Base-by-base conservation (phyloP, 2,113 vertebrate species). In the Scophthalmus maximus region DNA sequence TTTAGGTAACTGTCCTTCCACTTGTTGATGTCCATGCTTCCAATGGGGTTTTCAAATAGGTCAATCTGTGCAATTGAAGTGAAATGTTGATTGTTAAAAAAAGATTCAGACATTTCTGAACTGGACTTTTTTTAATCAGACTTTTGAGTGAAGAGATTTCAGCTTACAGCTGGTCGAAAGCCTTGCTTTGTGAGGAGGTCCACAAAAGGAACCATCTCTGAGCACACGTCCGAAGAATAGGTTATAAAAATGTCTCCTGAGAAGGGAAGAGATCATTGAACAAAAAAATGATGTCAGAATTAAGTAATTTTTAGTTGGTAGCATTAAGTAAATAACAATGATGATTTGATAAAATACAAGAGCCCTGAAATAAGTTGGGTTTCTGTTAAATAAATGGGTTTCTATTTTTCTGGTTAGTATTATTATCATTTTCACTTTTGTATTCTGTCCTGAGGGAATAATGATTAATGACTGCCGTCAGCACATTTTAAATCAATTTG, bases 1-100 rank as follows among this genome's bases (percentile, higher is more conserved):
- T 93, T 93, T 50, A 97, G 89, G 87, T 95, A 95, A 64, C 89
- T 92, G 82, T 97, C 95, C 93, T 95, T 95, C 95, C 95, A 96
- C 55, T 94, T 95, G 87, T 95, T 96, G 85, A 95, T 94, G 81
- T 97, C 95, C 87, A 95, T 94, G 51, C 93, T 87, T 89, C 94
- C 93, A 42, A 96, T 79, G 0, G 93, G 91, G 69, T 93, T 93
- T 59, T 97, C 95, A 90, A 95, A 94, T 76, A 95, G 90, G 81
- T 96, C 96, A 81, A 95, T 95, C 96, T 98, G 89, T 65, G 73
- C 87, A 83, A 63, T 56, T 4, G 17, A 67, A 71, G n/a, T 42
- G 1, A 55, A 12, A 15, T 8, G 51, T 17, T 49, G 14, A 27
- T 60, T 20, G 14, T 58, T 22, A 3, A 26, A n/a, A n/a, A n/a